Conservation (phyloP, 2,113 vertebrate genomes). For the Maccullochella peelii region DNA sequence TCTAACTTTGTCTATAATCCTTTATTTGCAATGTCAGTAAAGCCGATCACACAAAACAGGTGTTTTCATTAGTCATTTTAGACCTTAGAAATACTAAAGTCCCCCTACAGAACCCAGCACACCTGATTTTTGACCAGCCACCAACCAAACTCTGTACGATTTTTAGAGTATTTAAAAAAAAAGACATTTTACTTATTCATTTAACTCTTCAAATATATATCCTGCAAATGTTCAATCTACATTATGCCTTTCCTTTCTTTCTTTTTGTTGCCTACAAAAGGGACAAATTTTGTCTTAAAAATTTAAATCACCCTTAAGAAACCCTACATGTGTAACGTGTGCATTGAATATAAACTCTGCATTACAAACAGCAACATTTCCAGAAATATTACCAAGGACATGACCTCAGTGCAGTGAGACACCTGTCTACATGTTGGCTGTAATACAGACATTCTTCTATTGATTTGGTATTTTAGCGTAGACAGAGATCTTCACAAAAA, state of each 20-base stretch:
- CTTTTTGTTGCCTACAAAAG: neutral
- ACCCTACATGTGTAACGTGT: neutral
- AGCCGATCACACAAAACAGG: neutral
- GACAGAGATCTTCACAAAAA: neutral
- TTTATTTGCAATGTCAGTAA: conserved; percentile 28
- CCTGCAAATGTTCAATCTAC: neutral
- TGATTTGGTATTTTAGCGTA: neutral
- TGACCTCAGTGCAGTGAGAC: neutral
- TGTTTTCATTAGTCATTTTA: neutral
- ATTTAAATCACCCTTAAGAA: neutral
- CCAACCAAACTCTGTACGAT: neutral
- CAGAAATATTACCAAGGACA: neutral
- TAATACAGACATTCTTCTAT: neutral
- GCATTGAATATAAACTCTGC: neutral
- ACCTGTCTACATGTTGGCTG: neutral
- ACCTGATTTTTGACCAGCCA: neutral
- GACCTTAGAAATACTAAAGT: neutral
- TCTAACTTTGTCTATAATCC: neutral
- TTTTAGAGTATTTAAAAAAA: neutral
- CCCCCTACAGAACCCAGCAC: neutral
- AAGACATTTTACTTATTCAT: neutral
- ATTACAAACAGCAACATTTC: too few relatives aligned
- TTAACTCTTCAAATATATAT: neutral
- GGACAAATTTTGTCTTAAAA: neutral
- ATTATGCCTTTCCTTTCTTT: neutral